Evolutionary conservation across 2,113 vertebrate species (phyloP), one percentile per base, ranked within the genome.

Genomic region (Odobenus rosmarus): DNA sequence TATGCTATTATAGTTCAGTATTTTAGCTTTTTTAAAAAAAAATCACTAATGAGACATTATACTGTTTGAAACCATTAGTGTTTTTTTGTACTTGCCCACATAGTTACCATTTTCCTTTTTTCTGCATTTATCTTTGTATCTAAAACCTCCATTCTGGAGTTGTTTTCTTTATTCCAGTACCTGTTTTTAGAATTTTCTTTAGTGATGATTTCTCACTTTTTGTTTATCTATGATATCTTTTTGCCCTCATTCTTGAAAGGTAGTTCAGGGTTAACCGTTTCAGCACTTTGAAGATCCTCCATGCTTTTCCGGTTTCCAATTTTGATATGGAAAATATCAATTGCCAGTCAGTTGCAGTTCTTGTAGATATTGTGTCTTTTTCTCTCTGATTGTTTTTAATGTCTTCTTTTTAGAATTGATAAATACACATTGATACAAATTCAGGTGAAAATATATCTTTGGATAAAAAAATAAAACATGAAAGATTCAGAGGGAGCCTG

Each of bases 311-410:
- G 42, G 28, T 33, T 92, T 92, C 79, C 53, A 71, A 16, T 88
- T 94, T 91, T 96, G 16, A 72, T 77, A 26, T 57, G 31, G 51
- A 88, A 62, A 97, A 93, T 42, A 80, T 24, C 69, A 84, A 7
- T 82, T 90, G 10, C 15, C n/a, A 87, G 51, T 72, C 19, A 88
- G 55, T 49, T 69, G 51, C 10, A 76, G 11, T 67, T 80, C 36
- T 67, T 88, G 4, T 59, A 71, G 51, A 76, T 74, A 85, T 11
- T 92, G 4, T 77, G 0, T 90, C 19, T 71, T 94, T 94, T 92
- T 74, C 46, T 82, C 39, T 93, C 51, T 91, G 12, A 62, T 83
- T 69, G 7, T 28, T 82, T 77, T 81, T 61, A 23, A 57, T 72
- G 19, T 93, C 51, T 74, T 76, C 19, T 49, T 88, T 93, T 76